Evolutionary conservation across 1,140 invertebrate species (phyloP), one percentile per base, ranked within the genome.

Genomic region (Drosophila murphyi): DNA sequence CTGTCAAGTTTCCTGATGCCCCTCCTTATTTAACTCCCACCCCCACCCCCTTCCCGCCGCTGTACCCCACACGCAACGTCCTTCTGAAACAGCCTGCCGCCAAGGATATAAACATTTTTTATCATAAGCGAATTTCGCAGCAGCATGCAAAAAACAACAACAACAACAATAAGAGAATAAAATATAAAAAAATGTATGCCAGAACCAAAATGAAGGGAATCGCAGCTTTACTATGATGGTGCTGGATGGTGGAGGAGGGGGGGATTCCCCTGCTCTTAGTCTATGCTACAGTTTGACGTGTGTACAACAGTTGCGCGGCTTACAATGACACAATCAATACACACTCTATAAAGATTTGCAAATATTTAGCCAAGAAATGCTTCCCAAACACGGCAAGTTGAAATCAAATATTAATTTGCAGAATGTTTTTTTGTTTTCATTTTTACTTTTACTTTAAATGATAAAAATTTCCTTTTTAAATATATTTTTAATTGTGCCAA

Each of bases 1-100:
- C 81, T 86, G 88, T 91, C 81, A 91, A 81, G 81, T 76, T 90
- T 90, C 87, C 78, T 79, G 82, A 87, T 87, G 87, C 89, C 76
- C 54, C 45, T 60, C 43, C 39, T 20, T 20, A 20, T 20, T 20
- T 3, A n/a, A 43, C 20, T 12, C 12, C 32, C 32, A 31, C 28
- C 32, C 32, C 43, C 28, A 0, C 3, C 8, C 2, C 28, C 55
- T 10, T n/a, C 35, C 34, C 32, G 20, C 31, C 47, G 20, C 48
- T 51, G 2, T 20, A 20, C 20, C 20, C 20, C 20, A 20, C 20
- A 20, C 20, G 20, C 20, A 20, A 20, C 20, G 20, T 20, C 39
- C 39, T n/a, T 4, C 39, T n/a, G 3, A 34, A 34, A 43, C 71
- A 29, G 29, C 51, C 37, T 50, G 72, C 76, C 79, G 67, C 71